These are phyloP conservation scores for Agonopterix alstromeriana DNA, from an alignment of 2,888 invertebrate species.

Conservation along the genomic window DNA sequence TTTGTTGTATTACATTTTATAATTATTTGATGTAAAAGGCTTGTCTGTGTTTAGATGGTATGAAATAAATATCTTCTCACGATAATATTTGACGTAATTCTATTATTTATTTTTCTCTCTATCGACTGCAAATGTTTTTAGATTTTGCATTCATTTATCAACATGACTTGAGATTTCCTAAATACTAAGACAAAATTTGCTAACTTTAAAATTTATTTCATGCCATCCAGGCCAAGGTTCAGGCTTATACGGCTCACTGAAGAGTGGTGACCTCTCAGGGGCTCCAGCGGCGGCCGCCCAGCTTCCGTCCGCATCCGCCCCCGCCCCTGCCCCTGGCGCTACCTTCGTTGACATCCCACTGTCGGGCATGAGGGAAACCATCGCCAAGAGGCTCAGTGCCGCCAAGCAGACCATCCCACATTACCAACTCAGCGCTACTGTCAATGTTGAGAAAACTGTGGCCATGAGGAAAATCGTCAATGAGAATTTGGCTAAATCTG, in stretches of 20 bases:
- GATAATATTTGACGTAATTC: no score
- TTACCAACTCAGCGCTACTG: constrained; percentile 93
- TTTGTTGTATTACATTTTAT: no score
- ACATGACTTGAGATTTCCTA: no score
- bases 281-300: constrained; percentile 14
- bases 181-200: no score
- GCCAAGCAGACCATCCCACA: constrained; percentile 98
- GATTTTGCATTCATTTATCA: no score
- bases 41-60: no score
- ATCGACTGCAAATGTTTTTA: no score
- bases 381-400: constrained; percentile 90
- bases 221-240: constrained; percentile 78
- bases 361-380: constrained; percentile 88
- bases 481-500: constrained; percentile 80
- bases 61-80: no score
- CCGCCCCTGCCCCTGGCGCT: constrained; percentile 62
- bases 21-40: no score
- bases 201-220: not conserved
- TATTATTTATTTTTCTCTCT: no score
- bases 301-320: constrained; percentile 32
- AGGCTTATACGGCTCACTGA: constrained; percentile 90
- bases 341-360: constrained; percentile 87
- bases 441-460: constrained; percentile 88
- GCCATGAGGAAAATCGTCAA: constrained; percentile 87
- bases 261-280: constrained; percentile 84